Base-by-base conservation (phyloP, 2,797 vertebrate species). In the Alauda arvensis region DNA sequence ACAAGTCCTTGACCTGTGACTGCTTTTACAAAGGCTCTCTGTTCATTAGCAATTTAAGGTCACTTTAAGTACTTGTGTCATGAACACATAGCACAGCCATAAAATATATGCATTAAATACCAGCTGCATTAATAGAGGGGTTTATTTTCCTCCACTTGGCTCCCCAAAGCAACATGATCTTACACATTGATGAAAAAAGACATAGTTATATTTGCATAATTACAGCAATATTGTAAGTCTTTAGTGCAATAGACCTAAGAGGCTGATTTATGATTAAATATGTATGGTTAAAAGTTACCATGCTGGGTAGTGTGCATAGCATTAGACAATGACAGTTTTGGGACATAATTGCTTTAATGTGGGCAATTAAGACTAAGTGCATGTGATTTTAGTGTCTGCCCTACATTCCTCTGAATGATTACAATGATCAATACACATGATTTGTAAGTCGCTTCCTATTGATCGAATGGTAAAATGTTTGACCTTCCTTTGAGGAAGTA, bases 351-450 rank as follows among this genome's bases (percentile, higher is more conserved):
- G 97, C 97, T 98, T 98, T 98, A 98, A 98, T 98, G 98, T 98
- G 97, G 97, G 98, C 98, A 98, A 98, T 99, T 98, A 99, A 97
- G 98, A 96, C 98, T 99, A 99, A 99, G 98, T 98, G 98, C 98
- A 97, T 97, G 96, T 96, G 97, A 98, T 98, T 98, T 98, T 98
- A 98, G 97, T 96, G 97, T 98, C 98, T 97, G 97, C 96, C 97
- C 97, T 98, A 97, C 98, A 98, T 98, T 97, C 97, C 92, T 95
- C 93, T 95, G 95, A 97, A 98, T 98, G 97, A 96, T 97, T 97
- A 96, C 95, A 91, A 92, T 98, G 98, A 98, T 99, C 98, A 98
- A 98, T 99, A 98, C 97, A 95, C 97, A 97, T 98, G 98, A 99
- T 99, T 98, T 98, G 98, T 98, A 98, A 97, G 98, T 97, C 52